Conservation (phyloP, 2,888 invertebrate genomes). For the Rotaria macrura region DNA sequence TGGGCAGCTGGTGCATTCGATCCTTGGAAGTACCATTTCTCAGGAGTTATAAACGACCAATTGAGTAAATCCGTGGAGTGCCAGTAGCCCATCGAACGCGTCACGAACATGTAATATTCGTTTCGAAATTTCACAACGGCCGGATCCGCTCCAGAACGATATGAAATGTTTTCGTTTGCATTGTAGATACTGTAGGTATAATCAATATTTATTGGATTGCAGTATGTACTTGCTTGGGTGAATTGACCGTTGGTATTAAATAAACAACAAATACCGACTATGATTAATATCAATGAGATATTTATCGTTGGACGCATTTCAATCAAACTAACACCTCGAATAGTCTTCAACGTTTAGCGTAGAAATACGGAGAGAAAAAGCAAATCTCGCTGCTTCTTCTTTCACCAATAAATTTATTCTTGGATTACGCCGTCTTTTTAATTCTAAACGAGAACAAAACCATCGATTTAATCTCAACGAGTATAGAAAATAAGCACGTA, state of each 20-base stretch:
- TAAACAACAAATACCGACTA: not conserved
- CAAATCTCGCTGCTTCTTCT: no score
- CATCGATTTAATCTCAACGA: no score
- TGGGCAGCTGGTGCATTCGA: slow-evolving; percentile 6
- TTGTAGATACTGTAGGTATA: not conserved
- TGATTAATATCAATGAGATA: not conserved
- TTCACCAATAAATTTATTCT: no score
- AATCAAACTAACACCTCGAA: no score
- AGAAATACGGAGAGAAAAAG: no score
- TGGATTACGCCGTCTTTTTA: no score
- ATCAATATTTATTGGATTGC: not conserved
- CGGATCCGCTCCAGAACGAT: not conserved
- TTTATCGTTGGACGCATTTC: no score
- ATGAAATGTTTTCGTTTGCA: not conserved
- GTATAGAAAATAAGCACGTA: no score
- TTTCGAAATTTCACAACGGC: slow-evolving; percentile 2
- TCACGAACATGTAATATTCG: slow-evolving; percentile 2
- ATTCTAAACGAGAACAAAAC: no score
- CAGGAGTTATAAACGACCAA: slow-evolving; percentile 1
- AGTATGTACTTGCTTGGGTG: not conserved
- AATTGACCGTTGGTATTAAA: not conserved
- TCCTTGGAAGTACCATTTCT: slow-evolving; percentile 18
- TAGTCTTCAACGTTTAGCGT: no score
- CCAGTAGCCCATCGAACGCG: slow-evolving; percentile 1
- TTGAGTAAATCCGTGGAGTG: not conserved